These are phyloP conservation scores for Sylvicola fuscatus DNA, from an alignment of 2,888 invertebrate genomes.

Conservation along the genomic window DNA sequence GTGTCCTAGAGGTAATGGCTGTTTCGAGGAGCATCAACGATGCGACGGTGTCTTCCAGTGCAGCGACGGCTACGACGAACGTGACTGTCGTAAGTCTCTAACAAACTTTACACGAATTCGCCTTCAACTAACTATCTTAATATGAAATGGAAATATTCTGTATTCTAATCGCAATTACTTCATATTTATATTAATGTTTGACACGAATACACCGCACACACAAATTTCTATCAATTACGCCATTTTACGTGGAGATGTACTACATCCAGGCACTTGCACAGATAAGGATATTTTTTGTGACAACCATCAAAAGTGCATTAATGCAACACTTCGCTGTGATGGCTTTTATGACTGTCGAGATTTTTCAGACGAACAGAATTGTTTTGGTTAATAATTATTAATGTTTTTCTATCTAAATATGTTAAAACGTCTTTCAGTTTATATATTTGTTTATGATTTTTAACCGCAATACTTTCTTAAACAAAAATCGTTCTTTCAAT, in stretches of 20 bases:
- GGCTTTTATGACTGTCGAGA: conserved; percentile 77
- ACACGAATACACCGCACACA: background rate
- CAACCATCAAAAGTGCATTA: conserved; percentile 59
- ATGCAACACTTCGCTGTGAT: conserved; percentile 59
- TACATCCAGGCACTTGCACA: conserved; percentile 31
- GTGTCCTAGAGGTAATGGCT: conserved; percentile 24
- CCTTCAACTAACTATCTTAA: background rate
- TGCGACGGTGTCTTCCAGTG: conserved; percentile 64
- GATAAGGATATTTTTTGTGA: conserved; percentile 47
- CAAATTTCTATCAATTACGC: background rate
- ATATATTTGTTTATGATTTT: conserved; percentile 8
- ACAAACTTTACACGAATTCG: background rate
- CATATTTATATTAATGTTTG: background rate
- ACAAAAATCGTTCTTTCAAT: background rate
- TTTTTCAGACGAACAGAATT: conserved; percentile 80
- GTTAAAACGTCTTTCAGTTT: too few species aligned
- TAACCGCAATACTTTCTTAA: conserved; percentile 4
- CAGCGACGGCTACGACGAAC: conserved; percentile 43
- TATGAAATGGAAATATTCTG: background rate
- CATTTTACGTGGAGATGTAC: background rate
- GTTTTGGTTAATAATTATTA: conserved; percentile 33
- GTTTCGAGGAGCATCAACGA: conserved; percentile 47
- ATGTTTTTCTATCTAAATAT: conserved; percentile 9
- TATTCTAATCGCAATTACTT: background rate
- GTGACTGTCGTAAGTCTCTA: conserved; percentile 4